These are phyloP conservation scores for Sapayoa aenigma DNA, from an alignment of 2,113 vertebrate genomes.

Conservation along the genomic window DNA sequence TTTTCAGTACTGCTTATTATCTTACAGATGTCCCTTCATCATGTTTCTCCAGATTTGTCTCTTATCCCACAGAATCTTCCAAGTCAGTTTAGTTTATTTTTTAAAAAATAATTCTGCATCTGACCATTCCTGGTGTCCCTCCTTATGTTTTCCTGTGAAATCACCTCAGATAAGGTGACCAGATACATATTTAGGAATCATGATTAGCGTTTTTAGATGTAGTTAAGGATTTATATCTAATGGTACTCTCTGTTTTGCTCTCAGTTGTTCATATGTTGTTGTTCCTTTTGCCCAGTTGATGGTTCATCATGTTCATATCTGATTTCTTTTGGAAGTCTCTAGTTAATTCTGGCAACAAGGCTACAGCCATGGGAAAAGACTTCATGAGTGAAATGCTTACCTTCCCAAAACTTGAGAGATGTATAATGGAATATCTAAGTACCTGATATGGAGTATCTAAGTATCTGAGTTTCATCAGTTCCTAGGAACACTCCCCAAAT, in stretches of 20 bases:
- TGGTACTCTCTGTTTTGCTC: background rate
- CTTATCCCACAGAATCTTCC: background rate
- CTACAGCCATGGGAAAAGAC: background rate
- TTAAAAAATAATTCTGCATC: background rate
- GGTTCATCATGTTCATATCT: background rate
- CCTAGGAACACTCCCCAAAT: accelerated
- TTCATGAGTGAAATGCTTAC: background rate
- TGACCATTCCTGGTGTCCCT: background rate
- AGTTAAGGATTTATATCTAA: background rate
- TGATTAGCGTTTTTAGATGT: background rate
- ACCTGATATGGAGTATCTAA: background rate
- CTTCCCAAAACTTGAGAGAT: background rate
- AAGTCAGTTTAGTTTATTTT: background rate
- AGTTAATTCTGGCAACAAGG: background rate
- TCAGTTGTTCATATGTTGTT: background rate
- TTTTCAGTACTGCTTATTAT: background rate
- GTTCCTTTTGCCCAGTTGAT: background rate
- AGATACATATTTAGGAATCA: background rate
- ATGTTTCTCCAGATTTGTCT: background rate
- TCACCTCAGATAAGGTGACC: background rate
- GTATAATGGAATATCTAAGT: background rate
- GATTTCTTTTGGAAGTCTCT: background rate
- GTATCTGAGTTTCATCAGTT: background rate
- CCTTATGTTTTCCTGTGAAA: background rate
- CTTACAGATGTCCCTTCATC: background rate